These are phyloP conservation scores for Drosophila nigritarsus DNA, from an alignment of 2,888 invertebrate species.

Conservation along the genomic window DNA sequence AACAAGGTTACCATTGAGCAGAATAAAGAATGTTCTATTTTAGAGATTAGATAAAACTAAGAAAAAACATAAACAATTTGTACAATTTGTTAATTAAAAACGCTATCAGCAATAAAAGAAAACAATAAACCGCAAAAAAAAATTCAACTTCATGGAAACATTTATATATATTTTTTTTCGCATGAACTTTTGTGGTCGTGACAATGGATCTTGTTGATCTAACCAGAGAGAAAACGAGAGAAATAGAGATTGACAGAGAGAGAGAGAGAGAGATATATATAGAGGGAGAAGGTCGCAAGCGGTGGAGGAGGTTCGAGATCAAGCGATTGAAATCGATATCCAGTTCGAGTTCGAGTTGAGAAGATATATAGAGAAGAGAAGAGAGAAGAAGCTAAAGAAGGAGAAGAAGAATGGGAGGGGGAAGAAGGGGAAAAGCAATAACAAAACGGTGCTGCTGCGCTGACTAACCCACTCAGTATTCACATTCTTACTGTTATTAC, in stretches of 20 bases:
- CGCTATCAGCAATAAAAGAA: constrained; percentile 20
- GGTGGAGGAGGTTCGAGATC: constrained; percentile 14
- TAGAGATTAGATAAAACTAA: constrained; percentile 39
- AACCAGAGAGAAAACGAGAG: neutral
- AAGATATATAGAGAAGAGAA: neutral
- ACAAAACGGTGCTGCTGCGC: constrained; percentile 20
- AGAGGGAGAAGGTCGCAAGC: constrained; percentile 19
- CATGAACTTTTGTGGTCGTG: constrained; percentile 70
- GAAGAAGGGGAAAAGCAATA: neutral
- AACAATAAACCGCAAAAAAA: constrained; percentile 26
- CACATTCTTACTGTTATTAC: constrained; percentile 64
- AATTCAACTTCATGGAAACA: constrained; percentile 26
- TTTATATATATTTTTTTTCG: constrained; percentile 27
- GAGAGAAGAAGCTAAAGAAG: neutral
- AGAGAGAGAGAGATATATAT: neutral
- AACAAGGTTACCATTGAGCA: constrained; percentile 2
- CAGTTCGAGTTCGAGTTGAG: constrained; percentile 4
- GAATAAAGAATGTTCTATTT: constrained; percentile 15
- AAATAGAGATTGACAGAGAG: neutral
- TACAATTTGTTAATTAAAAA: constrained; percentile 43
- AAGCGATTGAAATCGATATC: constrained; percentile 45
- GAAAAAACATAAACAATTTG: constrained; percentile 5
- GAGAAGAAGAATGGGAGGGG: neutral
- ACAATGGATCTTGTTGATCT: constrained; percentile 66
- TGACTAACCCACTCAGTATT: constrained; percentile 58